Evolutionary conservation across 2,113 vertebrate genomes (phyloP).

Genomic region (Anhinga rufa): DNA sequence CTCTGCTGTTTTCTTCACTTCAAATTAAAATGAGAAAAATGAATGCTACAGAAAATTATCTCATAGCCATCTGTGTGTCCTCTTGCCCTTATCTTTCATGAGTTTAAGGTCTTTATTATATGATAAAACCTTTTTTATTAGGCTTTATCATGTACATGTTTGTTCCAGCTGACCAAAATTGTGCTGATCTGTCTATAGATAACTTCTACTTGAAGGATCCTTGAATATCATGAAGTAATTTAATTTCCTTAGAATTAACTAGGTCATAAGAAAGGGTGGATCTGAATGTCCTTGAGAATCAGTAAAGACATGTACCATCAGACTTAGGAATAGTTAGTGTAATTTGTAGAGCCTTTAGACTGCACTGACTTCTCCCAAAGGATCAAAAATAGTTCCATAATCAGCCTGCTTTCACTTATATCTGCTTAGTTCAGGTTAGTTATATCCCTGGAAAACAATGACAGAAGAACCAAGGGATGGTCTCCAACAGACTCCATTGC

Average conservation of each 20-base stretch:
- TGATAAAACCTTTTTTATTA: background rate
- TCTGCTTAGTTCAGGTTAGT: background rate
- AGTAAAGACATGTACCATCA: background rate
- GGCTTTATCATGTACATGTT: background rate
- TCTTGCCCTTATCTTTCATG: background rate
- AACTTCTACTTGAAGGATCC: background rate
- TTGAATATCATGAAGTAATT: background rate
- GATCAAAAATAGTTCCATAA: background rate
- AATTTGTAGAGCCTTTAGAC: background rate
- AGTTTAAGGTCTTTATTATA: background rate
- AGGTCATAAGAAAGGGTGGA: background rate
- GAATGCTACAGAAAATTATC: background rate
- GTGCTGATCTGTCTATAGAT: background rate
- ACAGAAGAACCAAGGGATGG: background rate
- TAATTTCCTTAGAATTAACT: background rate
- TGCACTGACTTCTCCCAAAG: background rate
- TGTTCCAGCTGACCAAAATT: background rate
- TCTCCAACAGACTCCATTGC: background rate
- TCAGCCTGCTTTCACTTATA: background rate
- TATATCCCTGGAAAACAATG: background rate
- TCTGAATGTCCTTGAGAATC: background rate
- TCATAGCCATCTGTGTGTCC: background rate
- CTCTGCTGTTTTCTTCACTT: background rate
- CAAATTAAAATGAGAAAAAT: background rate
- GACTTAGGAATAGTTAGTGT: background rate